phyloP scores from a whole-genome alignment of 2,888 invertebrate species.

The Argyresthia goedartella region DNA sequence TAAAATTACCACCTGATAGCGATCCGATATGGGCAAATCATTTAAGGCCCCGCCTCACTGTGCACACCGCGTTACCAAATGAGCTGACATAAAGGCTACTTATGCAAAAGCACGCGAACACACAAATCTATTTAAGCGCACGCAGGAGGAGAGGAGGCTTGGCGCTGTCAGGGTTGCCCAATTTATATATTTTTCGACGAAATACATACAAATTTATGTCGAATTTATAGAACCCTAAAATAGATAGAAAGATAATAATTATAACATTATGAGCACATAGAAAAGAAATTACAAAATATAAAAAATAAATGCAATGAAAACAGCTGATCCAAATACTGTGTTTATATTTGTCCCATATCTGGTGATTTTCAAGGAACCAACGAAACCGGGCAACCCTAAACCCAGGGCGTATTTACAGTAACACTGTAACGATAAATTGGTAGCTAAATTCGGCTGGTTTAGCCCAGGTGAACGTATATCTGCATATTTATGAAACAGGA shows the following conservation, averaged over 20 bases:
- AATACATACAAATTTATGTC: too few relatives aligned
- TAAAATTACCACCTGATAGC: conserved; percentile 19
- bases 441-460: conserved; percentile 60
- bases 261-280: too few relatives aligned
- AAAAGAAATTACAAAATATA: too few relatives aligned
- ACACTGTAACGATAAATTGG: conserved; percentile 67
- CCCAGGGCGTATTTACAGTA: conserved; percentile 51
- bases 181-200: too few relatives aligned
- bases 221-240: too few relatives aligned
- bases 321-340: too few relatives aligned
- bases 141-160: conserved; percentile 27
- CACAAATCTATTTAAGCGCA: conserved; percentile 56
- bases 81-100: conserved; percentile 36
- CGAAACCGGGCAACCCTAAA: too few relatives aligned
- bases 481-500: conserved; percentile 67
- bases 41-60: conserved; percentile 30
- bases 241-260: too few relatives aligned
- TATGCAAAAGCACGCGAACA: conserved; percentile 58
- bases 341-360: too few relatives aligned
- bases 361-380: too few relatives aligned
- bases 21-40: conserved; percentile 44
- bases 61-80: conserved; percentile 36
- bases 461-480: conserved; percentile 67
- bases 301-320: too few relatives aligned
- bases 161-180: conserved; percentile 18